Conservation (phyloP, 2,888 invertebrate genomes). For the Coelopa pilipes region DNA sequence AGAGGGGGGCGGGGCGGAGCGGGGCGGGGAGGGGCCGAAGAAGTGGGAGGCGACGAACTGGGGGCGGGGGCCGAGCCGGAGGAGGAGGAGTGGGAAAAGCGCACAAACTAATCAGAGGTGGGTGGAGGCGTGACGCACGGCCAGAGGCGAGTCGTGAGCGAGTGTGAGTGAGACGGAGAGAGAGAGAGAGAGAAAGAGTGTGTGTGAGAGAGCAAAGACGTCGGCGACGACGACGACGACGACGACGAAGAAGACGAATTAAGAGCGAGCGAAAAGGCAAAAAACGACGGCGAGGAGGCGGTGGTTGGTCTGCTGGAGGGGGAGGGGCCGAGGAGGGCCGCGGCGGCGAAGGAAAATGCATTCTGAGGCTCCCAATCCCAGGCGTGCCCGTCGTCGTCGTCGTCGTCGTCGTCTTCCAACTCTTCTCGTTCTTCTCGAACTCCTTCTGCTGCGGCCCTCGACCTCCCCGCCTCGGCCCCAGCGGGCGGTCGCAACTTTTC, state of each 20-base stretch:
- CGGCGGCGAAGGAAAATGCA: constrained; percentile 52
- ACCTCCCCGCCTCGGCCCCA: too few species aligned
- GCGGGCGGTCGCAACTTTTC: constrained; percentile 3
- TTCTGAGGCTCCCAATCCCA: constrained; percentile 65
- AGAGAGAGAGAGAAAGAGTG: background rate
- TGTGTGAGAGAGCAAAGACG: background rate
- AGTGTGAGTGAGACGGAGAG: background rate
- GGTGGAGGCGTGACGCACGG: constrained; percentile 37
- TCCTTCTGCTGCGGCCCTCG: constrained; percentile 27
- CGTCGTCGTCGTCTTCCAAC: constrained; percentile 13
- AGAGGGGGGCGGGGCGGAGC: background rate
- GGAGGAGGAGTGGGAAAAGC: constrained; percentile 7
- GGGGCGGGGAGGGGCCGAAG: constrained; percentile 36
- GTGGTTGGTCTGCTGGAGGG: constrained; percentile 38
- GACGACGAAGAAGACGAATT: constrained; percentile 17
- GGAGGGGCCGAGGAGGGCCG: constrained; percentile 3
- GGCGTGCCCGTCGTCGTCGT: constrained; percentile 43
- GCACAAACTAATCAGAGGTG: constrained; percentile 38
- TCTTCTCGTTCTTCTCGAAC: too few species aligned
- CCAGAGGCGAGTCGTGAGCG: background rate
- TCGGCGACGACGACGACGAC: constrained; percentile 14
- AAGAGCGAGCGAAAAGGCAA: constrained; percentile 42
- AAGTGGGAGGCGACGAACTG: constrained; percentile 41
- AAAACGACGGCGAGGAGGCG: constrained; percentile 26
- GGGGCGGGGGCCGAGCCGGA: background rate